A percentile compares a stretch with the other conserved stretches of the same genome.
Evolutionary conservation across 2,113 vertebrate genomes (phyloP).

Genomic region (Chrysemys picta): DNA sequence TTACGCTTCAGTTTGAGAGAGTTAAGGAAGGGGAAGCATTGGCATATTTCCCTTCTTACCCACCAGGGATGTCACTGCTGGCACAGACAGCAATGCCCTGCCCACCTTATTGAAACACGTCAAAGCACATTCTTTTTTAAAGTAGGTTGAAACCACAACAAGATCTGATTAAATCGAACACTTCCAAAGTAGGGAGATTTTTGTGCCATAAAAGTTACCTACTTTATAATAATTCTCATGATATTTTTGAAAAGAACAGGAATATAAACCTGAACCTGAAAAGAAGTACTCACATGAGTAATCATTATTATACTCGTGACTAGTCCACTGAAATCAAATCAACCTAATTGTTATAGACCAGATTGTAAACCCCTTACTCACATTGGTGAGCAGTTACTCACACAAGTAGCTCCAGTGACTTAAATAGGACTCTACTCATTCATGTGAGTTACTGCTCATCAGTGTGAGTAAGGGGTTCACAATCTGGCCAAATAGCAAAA

Average conservation of each 20-base stretch:
- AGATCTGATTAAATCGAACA: not conserved
- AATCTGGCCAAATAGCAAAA: conserved; percentile 4
- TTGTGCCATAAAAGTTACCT: not conserved
- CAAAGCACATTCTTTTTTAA: conserved; percentile 13
- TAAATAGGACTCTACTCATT: conserved; percentile 1
- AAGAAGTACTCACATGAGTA: conserved; percentile 10
- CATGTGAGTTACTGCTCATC: conserved; percentile 36
- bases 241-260: not conserved
- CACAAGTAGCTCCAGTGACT: conserved; percentile 13
- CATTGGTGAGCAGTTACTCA: not conserved
- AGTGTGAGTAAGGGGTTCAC: not conserved
- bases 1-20: not conserved
- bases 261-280: not conserved
- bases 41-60: conserved; percentile 12
- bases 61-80: not conserved
- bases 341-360: conserved; percentile 1
- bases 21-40: not conserved
- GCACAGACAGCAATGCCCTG: conserved; percentile 16
- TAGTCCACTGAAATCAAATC: not conserved
- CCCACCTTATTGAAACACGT: conserved; percentile 7
- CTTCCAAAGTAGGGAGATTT: conserved; percentile 7
- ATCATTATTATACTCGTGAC: conserved; percentile 11
- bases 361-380: not conserved
- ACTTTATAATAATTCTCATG: not conserved
- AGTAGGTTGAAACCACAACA: conserved; percentile 3